phyloP scores from a whole-genome alignment of 2,113 vertebrate species.

The Castor canadensis region DNA sequence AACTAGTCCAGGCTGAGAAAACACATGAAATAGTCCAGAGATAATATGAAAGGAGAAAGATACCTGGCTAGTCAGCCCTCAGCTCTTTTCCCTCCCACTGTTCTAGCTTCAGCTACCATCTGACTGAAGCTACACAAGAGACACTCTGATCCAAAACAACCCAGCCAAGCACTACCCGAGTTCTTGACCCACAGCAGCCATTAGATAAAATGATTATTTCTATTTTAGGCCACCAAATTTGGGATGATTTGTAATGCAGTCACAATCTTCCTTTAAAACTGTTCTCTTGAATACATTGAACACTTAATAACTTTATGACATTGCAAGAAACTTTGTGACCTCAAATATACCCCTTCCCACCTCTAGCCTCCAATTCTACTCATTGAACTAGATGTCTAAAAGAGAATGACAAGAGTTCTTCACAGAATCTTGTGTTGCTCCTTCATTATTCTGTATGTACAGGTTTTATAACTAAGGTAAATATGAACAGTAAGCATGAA shows the following conservation, averaged over 20 bases:
- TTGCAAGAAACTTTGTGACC: not conserved
- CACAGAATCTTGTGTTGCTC: not conserved
- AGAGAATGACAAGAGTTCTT: not conserved
- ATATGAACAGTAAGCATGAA: not conserved
- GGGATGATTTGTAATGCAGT: not conserved
- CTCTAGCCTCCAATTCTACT: not conserved
- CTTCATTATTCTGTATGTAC: not conserved
- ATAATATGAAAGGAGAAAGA: not conserved
- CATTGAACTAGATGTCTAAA: no score
- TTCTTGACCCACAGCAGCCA: not conserved
- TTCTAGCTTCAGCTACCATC: not conserved
- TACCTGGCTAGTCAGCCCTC: fast-evolving
- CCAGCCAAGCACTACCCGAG: not conserved
- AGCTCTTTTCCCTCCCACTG: not conserved
- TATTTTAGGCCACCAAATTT: not conserved
- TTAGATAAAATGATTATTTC: not conserved
- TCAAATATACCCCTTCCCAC: not conserved
- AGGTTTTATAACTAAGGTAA: not conserved
- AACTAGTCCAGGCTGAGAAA: not conserved
- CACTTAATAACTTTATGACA: not conserved
- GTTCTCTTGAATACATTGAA: not conserved
- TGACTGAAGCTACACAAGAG: fast-evolving
- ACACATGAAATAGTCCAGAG: not conserved
- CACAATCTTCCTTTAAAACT: not conserved
- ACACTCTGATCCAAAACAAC: not conserved